Conservation (phyloP, 2,888 invertebrate species). For the Bugula neritina region DNA sequence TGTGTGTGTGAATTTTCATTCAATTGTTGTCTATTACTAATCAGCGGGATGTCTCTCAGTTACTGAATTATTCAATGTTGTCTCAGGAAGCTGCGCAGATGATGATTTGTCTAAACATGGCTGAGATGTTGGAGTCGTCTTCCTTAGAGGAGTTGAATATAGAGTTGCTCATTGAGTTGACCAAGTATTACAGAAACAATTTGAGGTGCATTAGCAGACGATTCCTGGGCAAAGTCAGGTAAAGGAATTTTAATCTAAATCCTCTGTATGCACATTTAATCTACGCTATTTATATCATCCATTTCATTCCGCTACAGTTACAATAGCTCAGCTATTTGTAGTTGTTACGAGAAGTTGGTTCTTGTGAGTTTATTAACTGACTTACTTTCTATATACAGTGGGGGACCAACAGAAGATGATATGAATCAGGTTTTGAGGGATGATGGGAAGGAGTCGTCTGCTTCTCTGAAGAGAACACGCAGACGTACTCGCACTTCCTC, state of each 20-base stretch:
- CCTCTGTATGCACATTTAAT: too few relatives aligned
- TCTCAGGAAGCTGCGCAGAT: conserved; percentile 11
- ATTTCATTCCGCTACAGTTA: too few relatives aligned
- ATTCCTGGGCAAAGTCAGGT: not conserved
- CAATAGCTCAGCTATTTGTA: too few relatives aligned
- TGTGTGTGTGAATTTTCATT: not conserved
- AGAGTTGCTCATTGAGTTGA: not conserved
- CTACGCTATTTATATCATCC: too few relatives aligned
- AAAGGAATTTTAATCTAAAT: not conserved
- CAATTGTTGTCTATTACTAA: too few relatives aligned
- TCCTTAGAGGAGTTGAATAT: not conserved
- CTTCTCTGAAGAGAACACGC: conserved; percentile 34
- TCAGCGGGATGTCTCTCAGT: too few relatives aligned
- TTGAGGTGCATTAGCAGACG: conserved; percentile 18
- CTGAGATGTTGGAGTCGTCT: conserved; percentile 23
- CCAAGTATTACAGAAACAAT: not conserved
- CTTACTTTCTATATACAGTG: not conserved
- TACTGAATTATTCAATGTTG: too few relatives aligned
- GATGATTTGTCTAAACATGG: conserved; percentile 24
- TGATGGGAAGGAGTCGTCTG: not conserved
- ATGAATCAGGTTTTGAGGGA: conserved; percentile 9
- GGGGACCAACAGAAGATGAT: not conserved
- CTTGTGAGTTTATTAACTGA: not conserved
- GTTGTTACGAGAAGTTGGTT: too few relatives aligned
- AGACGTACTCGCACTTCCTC: conserved; percentile 36